These are phyloP conservation scores for Galaxea fascicularis DNA, from an alignment of 92 coral and sea anemone species.

Conservation along the genomic window DNA sequence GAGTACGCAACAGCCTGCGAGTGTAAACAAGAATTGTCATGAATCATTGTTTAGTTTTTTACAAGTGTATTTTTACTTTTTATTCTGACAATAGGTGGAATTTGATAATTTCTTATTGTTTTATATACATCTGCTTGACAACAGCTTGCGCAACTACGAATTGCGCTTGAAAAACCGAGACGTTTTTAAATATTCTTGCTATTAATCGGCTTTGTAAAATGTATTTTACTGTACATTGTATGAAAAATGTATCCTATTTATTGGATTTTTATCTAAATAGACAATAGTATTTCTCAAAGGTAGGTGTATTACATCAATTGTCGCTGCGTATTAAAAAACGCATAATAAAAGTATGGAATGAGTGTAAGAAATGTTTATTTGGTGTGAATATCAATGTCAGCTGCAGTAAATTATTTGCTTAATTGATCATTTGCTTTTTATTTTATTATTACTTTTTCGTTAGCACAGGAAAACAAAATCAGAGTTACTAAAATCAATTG, in stretches of 20 bases:
- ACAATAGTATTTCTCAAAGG: neutral
- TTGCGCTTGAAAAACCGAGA: neutral
- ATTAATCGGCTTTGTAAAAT: conserved; percentile 11
- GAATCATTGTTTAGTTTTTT: too few relatives aligned
- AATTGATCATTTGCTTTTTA: too few relatives aligned
- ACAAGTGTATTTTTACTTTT: too few relatives aligned
- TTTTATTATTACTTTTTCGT: too few relatives aligned
- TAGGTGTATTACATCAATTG: conserved; percentile 4
- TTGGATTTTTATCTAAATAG: neutral
- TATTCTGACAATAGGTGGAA: too few relatives aligned
- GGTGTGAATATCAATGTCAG: conserved; percentile 15
- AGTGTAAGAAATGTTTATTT: neutral
- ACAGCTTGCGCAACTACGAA: neutral
- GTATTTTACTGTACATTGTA: neutral
- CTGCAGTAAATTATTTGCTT: neutral
- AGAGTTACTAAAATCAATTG: too few relatives aligned
- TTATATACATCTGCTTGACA: too few relatives aligned
- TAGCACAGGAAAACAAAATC: too few relatives aligned
- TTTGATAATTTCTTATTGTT: too few relatives aligned
- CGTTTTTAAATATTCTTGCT: neutral
- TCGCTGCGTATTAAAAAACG: neutral
- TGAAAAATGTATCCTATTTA: neutral
- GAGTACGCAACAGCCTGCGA: too few relatives aligned
- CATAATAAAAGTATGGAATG: neutral
- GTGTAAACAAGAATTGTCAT: too few relatives aligned